These are phyloP conservation scores for Dendrocopos noguchii DNA, from an alignment of 2,113 vertebrate species.

Conservation along the genomic window DNA sequence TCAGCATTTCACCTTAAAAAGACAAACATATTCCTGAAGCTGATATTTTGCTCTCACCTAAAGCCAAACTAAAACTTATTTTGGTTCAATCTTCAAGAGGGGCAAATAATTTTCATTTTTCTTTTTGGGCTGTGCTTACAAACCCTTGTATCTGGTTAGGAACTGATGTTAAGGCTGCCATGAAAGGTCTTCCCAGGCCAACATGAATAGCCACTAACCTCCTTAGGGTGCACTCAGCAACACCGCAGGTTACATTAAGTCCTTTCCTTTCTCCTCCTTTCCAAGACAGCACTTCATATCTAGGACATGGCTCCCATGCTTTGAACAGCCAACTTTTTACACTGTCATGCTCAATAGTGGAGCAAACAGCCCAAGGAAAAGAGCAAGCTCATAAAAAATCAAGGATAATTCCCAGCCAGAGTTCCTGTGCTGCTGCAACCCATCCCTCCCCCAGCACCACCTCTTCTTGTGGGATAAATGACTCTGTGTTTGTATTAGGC, in stretches of 20 bases:
- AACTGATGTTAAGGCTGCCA: neutral
- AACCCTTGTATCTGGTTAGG: neutral
- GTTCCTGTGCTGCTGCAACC: fast-evolving
- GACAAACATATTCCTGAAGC: neutral
- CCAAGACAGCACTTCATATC: fast-evolving
- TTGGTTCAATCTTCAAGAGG: neutral
- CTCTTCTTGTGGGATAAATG: fast-evolving
- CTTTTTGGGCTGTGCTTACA: neutral
- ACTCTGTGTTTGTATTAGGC: neutral
- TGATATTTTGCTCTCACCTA: neutral
- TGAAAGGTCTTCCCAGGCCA: neutral
- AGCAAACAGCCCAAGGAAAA: neutral
- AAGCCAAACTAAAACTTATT: neutral
- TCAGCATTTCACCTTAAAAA: neutral
- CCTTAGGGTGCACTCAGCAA: neutral
- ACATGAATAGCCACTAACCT: fast-evolving
- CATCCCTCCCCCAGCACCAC: neutral
- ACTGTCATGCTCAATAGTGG: neutral
- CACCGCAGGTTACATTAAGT: fast-evolving
- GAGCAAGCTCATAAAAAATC: neutral
- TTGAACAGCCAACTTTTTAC: neutral
- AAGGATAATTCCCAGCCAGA: neutral
- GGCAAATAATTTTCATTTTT: neutral
- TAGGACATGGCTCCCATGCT: fast-evolving
- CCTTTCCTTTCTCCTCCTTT: neutral